Base-by-base conservation (phyloP, 1,140 invertebrate genomes). In the Acromyrmex heyeri region DNA sequence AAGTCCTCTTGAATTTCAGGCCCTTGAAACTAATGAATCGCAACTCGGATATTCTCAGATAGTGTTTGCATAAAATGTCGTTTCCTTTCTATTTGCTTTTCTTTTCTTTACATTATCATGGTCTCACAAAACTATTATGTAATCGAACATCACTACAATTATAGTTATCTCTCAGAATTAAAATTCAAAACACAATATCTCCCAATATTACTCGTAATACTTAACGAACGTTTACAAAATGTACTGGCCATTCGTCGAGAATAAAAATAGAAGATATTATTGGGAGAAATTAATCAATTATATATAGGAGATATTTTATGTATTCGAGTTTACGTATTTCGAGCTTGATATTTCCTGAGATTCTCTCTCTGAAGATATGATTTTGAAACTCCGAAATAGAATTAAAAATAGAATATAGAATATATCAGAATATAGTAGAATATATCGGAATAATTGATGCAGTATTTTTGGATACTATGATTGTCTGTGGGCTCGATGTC, bases 1-100 rank as follows among this genome's bases (percentile, higher is more conserved):
- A 65, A 78, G 34, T 48, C 44, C 44, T 81, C 21, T 57, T 38
- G 30, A 79, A 69, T 21, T 69, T 79, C 77, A 81, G n/a, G 48
- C 64, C 30, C 30, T 55, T 81, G n/a, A 53, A 53, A 53, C 14
- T 30, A 64, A 64, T 79, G 14, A 3, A 65, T 2, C 10, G 16
- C 18, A 78, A 78, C n/a, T 61, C 30, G n/a, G 10, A 34, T n/a
- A 30, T 67, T 21, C 27, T 34, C 30, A 67, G 48, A 65, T 27
- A 30, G 4, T 44, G 34, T 44, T 65, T 78, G 59, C 21, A 27
- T 16, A 30, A 50, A 65, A 65, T 14, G 27, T 30, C 24, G 4
- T 77, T 48, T 65, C 3, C 61, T 50, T 24, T 34, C 14, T 14
- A 18, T 34, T 65, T 27, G 10, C 2, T 48, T 48, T 16, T 64